Conservation (phyloP, 2,888 invertebrate genomes). For the Bombylius discolor region DNA sequence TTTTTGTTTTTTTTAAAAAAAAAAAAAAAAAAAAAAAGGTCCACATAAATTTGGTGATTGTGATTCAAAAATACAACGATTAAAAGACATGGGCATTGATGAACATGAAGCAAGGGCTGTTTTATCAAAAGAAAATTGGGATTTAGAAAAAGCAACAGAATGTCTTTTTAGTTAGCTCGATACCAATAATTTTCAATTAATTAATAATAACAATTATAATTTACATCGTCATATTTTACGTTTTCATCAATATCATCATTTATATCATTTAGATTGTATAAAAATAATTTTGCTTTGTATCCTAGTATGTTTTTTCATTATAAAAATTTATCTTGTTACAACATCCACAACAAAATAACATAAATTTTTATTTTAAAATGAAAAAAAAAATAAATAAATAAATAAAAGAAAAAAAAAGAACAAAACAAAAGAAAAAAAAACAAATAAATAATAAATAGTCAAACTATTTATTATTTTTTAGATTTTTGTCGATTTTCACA, state of each 20-base stretch:
- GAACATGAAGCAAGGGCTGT: constrained; percentile 81
- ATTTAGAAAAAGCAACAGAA: constrained; percentile 83
- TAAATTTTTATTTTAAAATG: neutral
- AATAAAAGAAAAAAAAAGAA: no score
- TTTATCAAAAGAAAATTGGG: constrained; percentile 86
- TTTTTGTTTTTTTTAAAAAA: no score
- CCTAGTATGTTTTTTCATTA: constrained; percentile 3
- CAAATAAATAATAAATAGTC: neutral
- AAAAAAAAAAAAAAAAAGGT: constrained; percentile 39
- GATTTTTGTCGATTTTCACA: neutral
- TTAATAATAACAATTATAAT: neutral
- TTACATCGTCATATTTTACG: no score
- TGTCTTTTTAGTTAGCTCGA: constrained; percentile 62
- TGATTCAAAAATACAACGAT: constrained; percentile 73
- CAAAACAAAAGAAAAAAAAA: neutral
- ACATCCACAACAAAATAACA: neutral
- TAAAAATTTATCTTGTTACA: constrained; percentile 7
- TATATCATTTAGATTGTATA: neutral
- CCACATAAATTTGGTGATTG: constrained; percentile 64
- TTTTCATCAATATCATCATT: no score
- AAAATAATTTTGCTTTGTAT: constrained; percentile 6
- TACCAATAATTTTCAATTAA: neutral
- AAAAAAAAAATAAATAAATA: no score
- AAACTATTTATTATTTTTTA: neutral
- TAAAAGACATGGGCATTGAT: constrained; percentile 90